Conservation (phyloP, 1,140 invertebrate genomes). For the Pteromalus puparum region DNA sequence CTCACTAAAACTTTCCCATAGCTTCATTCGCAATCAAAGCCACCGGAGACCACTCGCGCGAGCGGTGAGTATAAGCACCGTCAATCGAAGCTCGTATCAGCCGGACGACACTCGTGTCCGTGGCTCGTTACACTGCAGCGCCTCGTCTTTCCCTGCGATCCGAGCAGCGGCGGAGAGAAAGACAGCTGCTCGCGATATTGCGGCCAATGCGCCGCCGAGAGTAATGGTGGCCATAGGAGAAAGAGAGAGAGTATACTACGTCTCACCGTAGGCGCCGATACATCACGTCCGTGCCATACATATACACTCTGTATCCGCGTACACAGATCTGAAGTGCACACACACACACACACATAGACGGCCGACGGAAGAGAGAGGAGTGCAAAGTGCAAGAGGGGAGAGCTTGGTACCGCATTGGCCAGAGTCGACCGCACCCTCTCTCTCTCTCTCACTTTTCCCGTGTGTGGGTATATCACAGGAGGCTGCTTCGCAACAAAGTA, state of each 20-base stretch:
- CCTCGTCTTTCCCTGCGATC: background rate
- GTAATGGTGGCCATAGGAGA: constrained; percentile 67
- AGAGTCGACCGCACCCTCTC: constrained; percentile 9
- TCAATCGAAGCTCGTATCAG: constrained; percentile 31
- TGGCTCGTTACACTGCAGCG: background rate
- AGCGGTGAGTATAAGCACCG: background rate
- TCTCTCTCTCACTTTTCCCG: background rate
- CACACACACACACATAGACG: background rate
- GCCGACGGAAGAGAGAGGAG: background rate
- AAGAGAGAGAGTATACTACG: constrained; percentile 63
- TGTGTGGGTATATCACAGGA: background rate
- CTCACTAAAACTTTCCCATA: background rate
- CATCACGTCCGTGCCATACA: constrained; percentile 63
- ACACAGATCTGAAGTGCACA: background rate
- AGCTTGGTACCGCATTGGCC: background rate
- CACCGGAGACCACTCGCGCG: too few species aligned
- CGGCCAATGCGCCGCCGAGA: constrained; percentile 64
- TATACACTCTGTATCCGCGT: background rate
- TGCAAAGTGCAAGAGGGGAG: constrained; percentile 4
- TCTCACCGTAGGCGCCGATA: constrained; percentile 72
- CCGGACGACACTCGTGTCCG: background rate
- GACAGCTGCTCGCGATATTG: constrained; percentile 54
- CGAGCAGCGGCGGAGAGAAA: constrained; percentile 19
- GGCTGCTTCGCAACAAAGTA: too few species aligned
- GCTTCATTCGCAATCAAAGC: background rate